phyloP scores from a whole-genome alignment of 2,888 invertebrate species.

The Antheraea assamensis region DNA sequence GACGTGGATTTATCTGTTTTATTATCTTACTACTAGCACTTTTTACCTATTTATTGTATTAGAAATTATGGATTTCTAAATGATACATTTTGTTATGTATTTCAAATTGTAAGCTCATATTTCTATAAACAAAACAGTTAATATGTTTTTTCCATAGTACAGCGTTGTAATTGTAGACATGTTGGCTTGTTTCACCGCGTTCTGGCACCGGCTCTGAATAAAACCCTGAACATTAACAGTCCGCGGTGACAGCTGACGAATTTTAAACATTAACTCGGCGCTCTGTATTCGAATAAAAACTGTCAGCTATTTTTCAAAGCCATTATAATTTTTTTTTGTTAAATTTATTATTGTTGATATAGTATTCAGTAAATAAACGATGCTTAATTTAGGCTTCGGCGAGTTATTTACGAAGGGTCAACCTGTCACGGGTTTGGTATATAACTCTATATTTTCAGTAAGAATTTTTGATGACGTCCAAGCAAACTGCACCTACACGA shows the following conservation, averaged over 20 bases:
- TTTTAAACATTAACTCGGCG: constrained; percentile 39
- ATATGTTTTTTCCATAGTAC: constrained; percentile 41
- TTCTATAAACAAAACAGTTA: not conserved
- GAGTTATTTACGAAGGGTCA: too few species aligned
- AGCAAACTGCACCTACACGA: too few species aligned
- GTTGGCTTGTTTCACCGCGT: constrained; percentile 43
- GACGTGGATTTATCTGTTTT: too few species aligned
- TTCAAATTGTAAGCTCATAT: not conserved
- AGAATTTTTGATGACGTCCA: too few species aligned
- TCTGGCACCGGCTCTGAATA: constrained; percentile 37
- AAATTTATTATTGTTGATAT: not conserved
- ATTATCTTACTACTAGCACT: too few species aligned
- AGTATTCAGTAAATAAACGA: not conserved
- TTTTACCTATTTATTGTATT: too few species aligned
- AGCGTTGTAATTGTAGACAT: constrained; percentile 55
- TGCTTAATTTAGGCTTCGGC: not conserved
- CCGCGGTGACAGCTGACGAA: constrained; percentile 46
- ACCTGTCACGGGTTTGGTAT: too few species aligned
- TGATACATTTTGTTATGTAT: not conserved
- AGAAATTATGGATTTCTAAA: too few species aligned
- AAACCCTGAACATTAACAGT: constrained; percentile 30
- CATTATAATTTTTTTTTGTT: not conserved
- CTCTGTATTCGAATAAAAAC: constrained; percentile 16
- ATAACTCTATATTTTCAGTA: too few species aligned
- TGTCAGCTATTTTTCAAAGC: constrained; percentile 12